A percentile compares a stretch with the other conserved stretches of the same genome.
phyloP scores from a whole-genome alignment of 2,797 vertebrate genomes.

The Limnodromus scolopaceus region DNA sequence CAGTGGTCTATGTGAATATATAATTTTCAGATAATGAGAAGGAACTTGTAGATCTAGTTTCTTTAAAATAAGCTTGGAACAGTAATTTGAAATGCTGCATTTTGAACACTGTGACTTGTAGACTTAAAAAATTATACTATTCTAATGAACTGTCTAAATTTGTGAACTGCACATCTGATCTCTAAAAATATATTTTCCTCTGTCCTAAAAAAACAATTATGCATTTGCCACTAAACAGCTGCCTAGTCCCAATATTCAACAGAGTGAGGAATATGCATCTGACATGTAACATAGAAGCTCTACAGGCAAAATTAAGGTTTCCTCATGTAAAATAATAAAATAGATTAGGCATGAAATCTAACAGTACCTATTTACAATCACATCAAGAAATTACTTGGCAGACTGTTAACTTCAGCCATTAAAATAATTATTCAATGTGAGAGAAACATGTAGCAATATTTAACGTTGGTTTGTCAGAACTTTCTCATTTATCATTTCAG shows the following conservation, averaged over 20 bases:
- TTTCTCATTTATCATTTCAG: neutral
- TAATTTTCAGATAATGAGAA: neutral
- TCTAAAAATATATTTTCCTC: neutral
- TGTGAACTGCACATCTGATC: neutral
- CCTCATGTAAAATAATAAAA: neutral
- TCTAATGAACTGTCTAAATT: neutral
- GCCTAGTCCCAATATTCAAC: neutral
- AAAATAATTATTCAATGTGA: constrained; percentile 35
- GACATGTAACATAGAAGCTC: neutral
- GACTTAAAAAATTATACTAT: neutral
- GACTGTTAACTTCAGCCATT: constrained; percentile 39
- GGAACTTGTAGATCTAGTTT: neutral
- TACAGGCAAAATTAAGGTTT: constrained; percentile 36
- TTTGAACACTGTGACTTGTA: neutral
- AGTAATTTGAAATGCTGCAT: neutral
- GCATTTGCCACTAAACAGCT: constrained; percentile 31
- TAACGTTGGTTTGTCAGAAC: neutral
- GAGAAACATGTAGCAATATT: constrained; percentile 1
- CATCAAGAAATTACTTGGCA: constrained; percentile 25
- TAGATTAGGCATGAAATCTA: constrained; percentile 11
- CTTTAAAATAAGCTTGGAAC: neutral
- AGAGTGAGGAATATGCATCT: constrained; percentile 2
- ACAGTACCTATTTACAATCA: neutral
- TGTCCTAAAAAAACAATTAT: neutral
- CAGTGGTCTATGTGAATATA: neutral